phyloP scores from a whole-genome alignment of 2,113 vertebrate species.

The Bubo scandiacus region DNA sequence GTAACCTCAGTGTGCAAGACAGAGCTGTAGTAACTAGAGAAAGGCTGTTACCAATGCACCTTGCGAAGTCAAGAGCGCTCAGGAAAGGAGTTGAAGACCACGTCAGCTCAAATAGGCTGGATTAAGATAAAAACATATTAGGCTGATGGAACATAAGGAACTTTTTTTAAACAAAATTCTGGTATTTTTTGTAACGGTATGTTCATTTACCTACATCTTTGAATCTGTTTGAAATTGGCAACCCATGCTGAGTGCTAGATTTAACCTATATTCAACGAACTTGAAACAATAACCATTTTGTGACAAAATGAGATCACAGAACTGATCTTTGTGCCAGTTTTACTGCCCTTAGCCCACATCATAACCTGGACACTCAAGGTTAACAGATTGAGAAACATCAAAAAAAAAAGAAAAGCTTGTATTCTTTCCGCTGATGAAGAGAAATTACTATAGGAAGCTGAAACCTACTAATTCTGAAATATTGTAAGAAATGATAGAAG shows the following conservation, averaged over 20 bases:
- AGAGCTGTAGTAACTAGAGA: not conserved
- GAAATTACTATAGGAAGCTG: not conserved
- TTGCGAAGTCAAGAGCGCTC: not conserved
- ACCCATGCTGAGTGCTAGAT: not conserved
- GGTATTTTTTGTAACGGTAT: accelerated
- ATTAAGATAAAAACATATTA: not conserved
- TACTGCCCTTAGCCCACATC: not conserved
- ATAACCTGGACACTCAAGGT: not conserved
- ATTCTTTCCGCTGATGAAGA: not conserved
- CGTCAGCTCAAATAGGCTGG: not conserved
- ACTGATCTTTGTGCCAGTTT: not conserved
- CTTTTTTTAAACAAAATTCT: not conserved
- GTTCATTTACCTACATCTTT: not conserved
- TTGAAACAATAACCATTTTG: not conserved
- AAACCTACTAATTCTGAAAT: not conserved
- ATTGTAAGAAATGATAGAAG: not conserved
- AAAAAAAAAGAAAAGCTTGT: not conserved
- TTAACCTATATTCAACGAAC: not conserved
- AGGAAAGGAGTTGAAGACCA: not conserved
- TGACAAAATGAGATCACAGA: not conserved
- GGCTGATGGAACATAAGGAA: not conserved
- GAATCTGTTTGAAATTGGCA: not conserved
- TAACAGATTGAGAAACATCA: not conserved
- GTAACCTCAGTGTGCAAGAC: not conserved
- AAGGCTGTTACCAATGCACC: not conserved